phyloP scores from a whole-genome alignment of 2,113 vertebrate genomes.

The Sclerurus mexicanus region DNA sequence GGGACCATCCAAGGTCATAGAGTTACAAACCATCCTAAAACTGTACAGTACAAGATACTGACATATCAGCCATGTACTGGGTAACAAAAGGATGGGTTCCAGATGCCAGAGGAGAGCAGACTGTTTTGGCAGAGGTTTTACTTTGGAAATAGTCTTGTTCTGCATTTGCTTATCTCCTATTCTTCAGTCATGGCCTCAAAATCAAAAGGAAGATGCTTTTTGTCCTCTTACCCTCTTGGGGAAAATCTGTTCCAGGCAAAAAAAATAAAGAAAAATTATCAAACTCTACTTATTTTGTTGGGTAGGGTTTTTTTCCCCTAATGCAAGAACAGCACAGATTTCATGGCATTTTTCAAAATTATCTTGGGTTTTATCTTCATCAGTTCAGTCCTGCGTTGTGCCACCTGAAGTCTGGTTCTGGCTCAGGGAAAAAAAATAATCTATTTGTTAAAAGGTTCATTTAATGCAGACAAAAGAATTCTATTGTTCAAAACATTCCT shows the following conservation, averaged over 20 bases:
- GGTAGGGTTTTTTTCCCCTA: rapidly evolving
- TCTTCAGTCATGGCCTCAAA: neutral
- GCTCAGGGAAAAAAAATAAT: neutral
- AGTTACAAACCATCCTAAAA: neutral
- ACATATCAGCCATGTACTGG: neutral
- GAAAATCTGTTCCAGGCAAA: neutral
- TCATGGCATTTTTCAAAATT: neutral
- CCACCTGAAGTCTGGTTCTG: neutral
- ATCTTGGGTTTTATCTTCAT: neutral
- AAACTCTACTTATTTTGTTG: neutral
- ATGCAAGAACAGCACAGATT: neutral
- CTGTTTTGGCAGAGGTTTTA: neutral
- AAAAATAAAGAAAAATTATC: neutral
- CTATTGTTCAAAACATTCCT: neutral
- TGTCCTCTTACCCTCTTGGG: neutral
- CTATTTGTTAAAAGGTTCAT: neutral
- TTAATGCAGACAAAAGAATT: neutral
- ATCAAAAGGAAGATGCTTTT: neutral
- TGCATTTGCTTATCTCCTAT: neutral
- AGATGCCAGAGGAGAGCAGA: neutral
- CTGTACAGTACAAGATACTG: neutral
- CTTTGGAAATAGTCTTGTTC: neutral
- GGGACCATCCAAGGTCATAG: neutral
- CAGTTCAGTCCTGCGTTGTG: neutral
- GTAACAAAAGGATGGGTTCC: neutral